Evolutionary conservation across 2,797 vertebrate genomes (phyloP).

Genomic region (Alauda arvensis): DNA sequence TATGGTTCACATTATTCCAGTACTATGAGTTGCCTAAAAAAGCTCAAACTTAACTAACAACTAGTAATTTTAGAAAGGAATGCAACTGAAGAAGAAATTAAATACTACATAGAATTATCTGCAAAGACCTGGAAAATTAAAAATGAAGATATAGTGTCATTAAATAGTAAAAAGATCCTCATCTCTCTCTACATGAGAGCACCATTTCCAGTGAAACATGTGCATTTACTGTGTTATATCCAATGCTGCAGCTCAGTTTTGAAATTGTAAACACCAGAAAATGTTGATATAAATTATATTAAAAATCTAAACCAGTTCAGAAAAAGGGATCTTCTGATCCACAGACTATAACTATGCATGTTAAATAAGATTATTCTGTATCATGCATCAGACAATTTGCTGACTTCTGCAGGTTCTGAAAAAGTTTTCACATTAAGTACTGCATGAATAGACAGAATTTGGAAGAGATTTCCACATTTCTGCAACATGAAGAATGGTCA

Average conservation of each 20-base stretch:
- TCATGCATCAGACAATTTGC: not conserved
- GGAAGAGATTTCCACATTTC: not conserved
- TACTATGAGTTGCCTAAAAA: not conserved
- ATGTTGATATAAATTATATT: not conserved
- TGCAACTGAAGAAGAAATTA: not conserved
- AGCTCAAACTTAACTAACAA: not conserved
- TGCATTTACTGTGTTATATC: not conserved
- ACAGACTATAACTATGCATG: not conserved
- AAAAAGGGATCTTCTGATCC: not conserved
- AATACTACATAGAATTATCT: not conserved
- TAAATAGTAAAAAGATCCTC: not conserved
- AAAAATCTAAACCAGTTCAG: not conserved
- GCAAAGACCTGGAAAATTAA: not conserved
- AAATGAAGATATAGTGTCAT: not conserved
- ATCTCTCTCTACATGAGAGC: not conserved
- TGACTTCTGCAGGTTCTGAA: not conserved
- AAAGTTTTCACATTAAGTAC: not conserved
- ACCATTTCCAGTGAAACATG: not conserved
- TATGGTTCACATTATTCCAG: not conserved
- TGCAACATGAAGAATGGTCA: not conserved
- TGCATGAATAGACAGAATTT: not conserved
- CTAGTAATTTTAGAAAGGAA: slow-evolving; percentile 14
- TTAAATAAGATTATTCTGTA: not conserved
- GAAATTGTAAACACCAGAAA: not conserved
- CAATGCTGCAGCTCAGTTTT: not conserved